These are phyloP conservation scores for Notodonta dromedarius DNA, from an alignment of 2,888 invertebrate genomes.

Conservation along the genomic window DNA sequence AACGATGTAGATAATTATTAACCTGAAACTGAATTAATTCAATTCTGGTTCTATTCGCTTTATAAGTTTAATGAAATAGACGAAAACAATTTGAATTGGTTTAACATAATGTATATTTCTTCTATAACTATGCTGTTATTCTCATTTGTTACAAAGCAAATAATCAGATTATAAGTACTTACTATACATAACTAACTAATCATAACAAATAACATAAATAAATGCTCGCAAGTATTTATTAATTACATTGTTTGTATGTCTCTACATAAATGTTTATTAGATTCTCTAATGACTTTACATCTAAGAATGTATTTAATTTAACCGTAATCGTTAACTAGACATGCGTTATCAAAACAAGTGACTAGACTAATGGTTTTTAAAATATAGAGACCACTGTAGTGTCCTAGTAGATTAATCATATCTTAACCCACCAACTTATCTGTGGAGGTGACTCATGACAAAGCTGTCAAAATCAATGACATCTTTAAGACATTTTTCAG, in stretches of 20 bases:
- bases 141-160: constrained; percentile 3
- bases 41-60: no score
- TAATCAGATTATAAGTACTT: not conserved
- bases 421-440: not conserved
- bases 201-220: not conserved
- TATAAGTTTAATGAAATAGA: no score
- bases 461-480: no score
- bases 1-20: no score
- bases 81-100: no score
- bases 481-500: not conserved
- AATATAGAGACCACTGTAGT: not conserved
- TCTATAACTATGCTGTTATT: not conserved
- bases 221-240: not conserved
- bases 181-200: not conserved
- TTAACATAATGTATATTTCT: no score
- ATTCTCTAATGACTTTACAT: not conserved
- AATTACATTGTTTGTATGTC: not conserved
- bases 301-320: no score
- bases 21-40: no score
- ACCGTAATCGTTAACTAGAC: not conserved
- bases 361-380: not conserved
- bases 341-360: not conserved
- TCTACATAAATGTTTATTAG: not conserved
- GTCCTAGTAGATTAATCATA: not conserved
- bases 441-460: no score